These are phyloP conservation scores for Zaprionus obscuricornis DNA, from an alignment of 2,888 invertebrate genomes.

Conservation along the genomic window DNA sequence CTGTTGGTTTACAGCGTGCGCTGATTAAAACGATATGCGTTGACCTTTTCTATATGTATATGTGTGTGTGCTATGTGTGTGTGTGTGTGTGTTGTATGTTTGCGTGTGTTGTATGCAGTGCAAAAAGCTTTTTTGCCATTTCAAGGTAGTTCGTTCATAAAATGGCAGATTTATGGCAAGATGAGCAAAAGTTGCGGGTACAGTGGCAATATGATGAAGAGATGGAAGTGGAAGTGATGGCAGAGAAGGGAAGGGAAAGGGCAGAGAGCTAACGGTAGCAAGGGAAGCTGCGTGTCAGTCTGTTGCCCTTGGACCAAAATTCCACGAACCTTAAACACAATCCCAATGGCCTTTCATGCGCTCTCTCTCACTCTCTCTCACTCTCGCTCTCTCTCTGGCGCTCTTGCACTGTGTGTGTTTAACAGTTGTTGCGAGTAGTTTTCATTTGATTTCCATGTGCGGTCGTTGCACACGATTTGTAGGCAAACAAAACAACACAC, in stretches of 20 bases:
- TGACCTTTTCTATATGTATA: conserved; percentile 20
- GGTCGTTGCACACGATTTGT: conserved; percentile 38
- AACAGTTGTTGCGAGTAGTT: conserved; percentile 39
- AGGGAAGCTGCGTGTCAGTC: conserved; percentile 47
- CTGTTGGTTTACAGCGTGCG: not conserved
- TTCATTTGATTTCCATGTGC: conserved; percentile 55
- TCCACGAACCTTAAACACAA: no score
- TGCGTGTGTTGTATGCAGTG: no score
- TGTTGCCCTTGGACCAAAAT: conserved; percentile 43
- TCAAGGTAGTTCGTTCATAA: conserved; percentile 32
- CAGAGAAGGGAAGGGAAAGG: not conserved
- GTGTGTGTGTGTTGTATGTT: no score
- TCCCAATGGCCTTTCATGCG: no score
- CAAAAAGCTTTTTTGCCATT: conserved; percentile 20
- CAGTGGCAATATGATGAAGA: no score
- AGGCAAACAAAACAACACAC: conserved; percentile 33
- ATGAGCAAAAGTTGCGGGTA: conserved; percentile 13
- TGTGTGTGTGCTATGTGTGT: no score
- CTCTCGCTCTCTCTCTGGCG: not conserved
- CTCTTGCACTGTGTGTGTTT: conserved; percentile 1
- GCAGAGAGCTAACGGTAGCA: no score
- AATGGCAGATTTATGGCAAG: conserved; percentile 55
- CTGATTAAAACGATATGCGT: conserved; percentile 13
- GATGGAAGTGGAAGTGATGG: not conserved
- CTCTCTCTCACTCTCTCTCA: no score